A percentile compares a stretch with the other conserved stretches of the same genome.
Evolutionary conservation across 2,797 vertebrate genomes (phyloP).

Genomic region (Calcarius lapponicus): DNA sequence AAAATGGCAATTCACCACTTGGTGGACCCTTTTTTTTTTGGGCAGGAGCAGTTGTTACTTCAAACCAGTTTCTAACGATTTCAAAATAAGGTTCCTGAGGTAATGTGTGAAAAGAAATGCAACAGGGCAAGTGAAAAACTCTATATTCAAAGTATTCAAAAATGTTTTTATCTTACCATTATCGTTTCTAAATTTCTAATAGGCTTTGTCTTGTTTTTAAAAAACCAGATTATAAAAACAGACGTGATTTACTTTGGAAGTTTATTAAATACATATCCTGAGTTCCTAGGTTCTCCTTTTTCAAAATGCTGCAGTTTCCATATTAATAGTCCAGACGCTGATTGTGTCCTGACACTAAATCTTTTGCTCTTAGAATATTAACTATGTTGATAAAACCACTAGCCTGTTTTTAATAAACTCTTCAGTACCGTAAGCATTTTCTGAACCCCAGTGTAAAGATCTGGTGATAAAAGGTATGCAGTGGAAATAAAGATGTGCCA

Average conservation of each 20-base stretch:
- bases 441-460: conserved; percentile 15
- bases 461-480: background rate
- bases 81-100: background rate
- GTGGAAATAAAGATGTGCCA: background rate
- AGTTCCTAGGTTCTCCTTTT: conserved; percentile 9
- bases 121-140: background rate
- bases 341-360: conserved; percentile 37
- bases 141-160: background rate
- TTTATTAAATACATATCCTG: background rate
- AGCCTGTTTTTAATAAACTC: conserved; percentile 51
- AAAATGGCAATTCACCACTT: conserved; percentile 46
- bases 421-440: conserved; percentile 35
- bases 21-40: background rate
- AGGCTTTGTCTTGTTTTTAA: background rate
- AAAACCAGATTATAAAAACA: background rate
- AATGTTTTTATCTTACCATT: background rate
- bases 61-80: background rate
- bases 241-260: background rate
- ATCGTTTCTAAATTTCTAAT: background rate
- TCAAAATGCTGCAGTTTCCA: background rate
- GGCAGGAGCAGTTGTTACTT: background rate
- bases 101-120: background rate
- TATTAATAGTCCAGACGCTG: conserved; percentile 13
- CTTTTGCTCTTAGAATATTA: conserved; percentile 52
- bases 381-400: conserved; percentile 2